Percentiles rank a stretch among this genome's conserved stretches.
phyloP scores from a whole-genome alignment of 2,113 vertebrate genomes.

The Furnarius figulus region DNA sequence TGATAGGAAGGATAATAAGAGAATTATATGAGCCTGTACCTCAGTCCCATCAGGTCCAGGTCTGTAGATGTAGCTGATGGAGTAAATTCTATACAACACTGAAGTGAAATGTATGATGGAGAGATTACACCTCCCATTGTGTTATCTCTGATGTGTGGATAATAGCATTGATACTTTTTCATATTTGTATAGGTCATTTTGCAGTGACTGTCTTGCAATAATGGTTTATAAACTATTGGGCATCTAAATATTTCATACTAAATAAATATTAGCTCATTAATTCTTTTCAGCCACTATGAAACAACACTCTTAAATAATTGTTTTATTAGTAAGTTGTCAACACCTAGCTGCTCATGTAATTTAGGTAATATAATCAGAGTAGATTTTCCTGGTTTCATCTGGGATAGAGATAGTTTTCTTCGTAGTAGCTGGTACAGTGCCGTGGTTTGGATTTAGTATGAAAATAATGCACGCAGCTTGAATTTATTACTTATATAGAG shows the following conservation, averaged over 20 bases:
- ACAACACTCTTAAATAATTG: not conserved
- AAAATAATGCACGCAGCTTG: not conserved
- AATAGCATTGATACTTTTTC: not conserved
- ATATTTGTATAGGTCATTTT: not conserved
- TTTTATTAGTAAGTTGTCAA: not conserved
- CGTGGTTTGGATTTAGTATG: not conserved
- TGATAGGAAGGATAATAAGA: not conserved
- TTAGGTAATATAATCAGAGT: not conserved
- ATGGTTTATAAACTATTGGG: not conserved
- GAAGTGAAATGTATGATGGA: not conserved
- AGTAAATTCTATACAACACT: not conserved
- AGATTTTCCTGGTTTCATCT: not conserved
- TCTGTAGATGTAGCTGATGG: not conserved
- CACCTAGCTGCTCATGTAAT: not conserved
- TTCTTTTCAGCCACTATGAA: not conserved
- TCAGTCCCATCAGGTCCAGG: not conserved
- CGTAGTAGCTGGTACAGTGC: not conserved
- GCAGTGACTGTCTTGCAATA: not conserved
- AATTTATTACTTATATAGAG: not conserved
- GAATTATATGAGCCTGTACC: not conserved
- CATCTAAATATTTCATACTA: not conserved
- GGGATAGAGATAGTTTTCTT: not conserved
- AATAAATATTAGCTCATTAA: not conserved
- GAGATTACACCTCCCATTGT: not conserved
- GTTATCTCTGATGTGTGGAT: not conserved